phyloP scores from a whole-genome alignment of 1,140 invertebrate species.

The Drosophila pruinosa region DNA sequence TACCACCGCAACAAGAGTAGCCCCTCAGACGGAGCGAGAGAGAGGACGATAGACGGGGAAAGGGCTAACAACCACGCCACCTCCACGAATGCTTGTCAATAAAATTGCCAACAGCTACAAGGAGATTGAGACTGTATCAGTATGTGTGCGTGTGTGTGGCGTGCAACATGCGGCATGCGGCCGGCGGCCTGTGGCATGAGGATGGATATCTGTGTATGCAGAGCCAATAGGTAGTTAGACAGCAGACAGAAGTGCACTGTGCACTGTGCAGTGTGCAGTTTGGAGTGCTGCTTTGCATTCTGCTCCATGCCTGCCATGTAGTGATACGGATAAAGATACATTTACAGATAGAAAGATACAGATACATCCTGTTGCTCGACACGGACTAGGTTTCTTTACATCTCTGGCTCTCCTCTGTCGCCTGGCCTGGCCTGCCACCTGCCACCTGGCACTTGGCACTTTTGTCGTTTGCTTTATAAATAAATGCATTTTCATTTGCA shows the following conservation, averaged over 20 bases:
- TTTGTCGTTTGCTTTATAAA: constrained; percentile 70
- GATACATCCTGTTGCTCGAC: constrained; percentile 56
- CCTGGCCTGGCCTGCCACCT: constrained; percentile 25
- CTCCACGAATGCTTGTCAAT: constrained; percentile 62
- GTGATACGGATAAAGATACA: constrained; percentile 57
- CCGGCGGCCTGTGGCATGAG: constrained; percentile 1
- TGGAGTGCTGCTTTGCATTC: constrained; percentile 68
- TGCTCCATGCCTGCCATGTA: constrained; percentile 37
- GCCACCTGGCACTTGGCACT: constrained; percentile 53
- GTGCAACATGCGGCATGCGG: background rate
- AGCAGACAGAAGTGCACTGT: constrained; percentile 53
- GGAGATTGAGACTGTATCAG: constrained; percentile 10
- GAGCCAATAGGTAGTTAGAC: constrained; percentile 74
- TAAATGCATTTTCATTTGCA: constrained; percentile 76
- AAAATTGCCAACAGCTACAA: constrained; percentile 71
- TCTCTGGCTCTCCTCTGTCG: constrained; percentile 1
- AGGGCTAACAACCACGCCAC: constrained; percentile 35
- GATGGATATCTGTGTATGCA: constrained; percentile 29
- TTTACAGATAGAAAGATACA: constrained; percentile 47
- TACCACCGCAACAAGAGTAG: constrained; percentile 15
- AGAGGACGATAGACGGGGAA: background rate
- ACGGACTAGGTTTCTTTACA: constrained; percentile 13
- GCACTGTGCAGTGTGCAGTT: background rate
- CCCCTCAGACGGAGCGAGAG: background rate
- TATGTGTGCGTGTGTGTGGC: background rate